phyloP scores from a whole-genome alignment of 2,113 vertebrate species.

The Zeus faber region DNA sequence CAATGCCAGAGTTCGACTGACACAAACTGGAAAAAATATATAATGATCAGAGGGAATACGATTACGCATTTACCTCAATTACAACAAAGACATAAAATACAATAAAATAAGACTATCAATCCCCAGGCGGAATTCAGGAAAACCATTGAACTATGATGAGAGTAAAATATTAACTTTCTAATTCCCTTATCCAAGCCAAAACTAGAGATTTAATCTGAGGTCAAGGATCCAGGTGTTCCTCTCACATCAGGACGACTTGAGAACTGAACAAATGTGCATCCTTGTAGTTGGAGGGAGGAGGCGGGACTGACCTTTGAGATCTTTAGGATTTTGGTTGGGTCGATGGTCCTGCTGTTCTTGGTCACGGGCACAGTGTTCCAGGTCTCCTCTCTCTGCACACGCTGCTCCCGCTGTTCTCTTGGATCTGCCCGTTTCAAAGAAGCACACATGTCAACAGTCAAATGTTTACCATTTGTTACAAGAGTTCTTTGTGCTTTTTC shows the following conservation, averaged over 20 bases:
- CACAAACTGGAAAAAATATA: neutral
- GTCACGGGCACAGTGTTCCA: conserved; percentile 97
- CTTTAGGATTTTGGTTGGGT: conserved; percentile 97
- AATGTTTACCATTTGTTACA: neutral
- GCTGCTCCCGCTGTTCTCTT: conserved; percentile 71
- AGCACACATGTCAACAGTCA: neutral
- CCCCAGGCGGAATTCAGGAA: too few species aligned
- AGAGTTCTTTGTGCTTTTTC: too few species aligned
- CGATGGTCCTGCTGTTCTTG: conserved; percentile 95
- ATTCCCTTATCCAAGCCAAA: conserved; percentile 19
- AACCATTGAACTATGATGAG: too few species aligned
- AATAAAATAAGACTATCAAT: too few species aligned
- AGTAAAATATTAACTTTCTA: neutral
- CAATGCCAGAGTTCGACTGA: too few species aligned
- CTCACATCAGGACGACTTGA: neutral
- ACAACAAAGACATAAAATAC: neutral
- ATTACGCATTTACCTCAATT: conserved; percentile 6
- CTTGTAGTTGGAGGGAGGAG: neutral
- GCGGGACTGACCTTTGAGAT: conserved; percentile 89
- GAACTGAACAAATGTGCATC: too few species aligned
- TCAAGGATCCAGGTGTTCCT: neutral
- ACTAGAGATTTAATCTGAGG: conserved; percentile 2
- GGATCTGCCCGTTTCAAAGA: conserved; percentile 51
- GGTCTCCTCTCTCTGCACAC: conserved; percentile 85
- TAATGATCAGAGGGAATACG: too few species aligned